phyloP scores from a whole-genome alignment of 2,113 vertebrate genomes.

The Chlorodrepanis virens region DNA sequence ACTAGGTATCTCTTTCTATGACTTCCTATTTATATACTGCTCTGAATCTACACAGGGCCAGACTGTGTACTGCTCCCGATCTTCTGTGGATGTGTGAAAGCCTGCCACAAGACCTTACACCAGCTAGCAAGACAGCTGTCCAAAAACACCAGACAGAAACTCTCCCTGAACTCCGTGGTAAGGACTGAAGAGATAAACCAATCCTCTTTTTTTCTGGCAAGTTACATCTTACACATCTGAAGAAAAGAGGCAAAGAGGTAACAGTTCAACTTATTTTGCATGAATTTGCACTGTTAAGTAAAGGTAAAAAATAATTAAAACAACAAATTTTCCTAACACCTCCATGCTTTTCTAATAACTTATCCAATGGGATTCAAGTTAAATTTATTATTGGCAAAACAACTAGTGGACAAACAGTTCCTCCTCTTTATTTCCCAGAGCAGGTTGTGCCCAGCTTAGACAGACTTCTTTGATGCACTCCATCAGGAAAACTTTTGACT shows the following conservation, averaged over 20 bases:
- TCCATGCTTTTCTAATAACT: neutral
- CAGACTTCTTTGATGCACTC: neutral
- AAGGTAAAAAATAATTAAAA: neutral
- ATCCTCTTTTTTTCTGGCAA: neutral
- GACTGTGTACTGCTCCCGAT: neutral
- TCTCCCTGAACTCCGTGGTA: neutral
- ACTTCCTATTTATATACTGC: neutral
- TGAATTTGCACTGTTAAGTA: neutral
- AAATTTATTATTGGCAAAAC: neutral
- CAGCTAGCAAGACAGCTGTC: conserved; percentile 12
- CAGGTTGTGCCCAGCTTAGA: neutral
- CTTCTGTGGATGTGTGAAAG: conserved; percentile 4
- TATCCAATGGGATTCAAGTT: neutral
- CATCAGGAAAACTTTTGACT: neutral
- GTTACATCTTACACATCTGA: neutral
- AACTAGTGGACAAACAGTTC: neutral
- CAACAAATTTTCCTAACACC: neutral
- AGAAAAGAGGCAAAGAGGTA: neutral
- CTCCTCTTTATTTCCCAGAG: neutral
- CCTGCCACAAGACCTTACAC: neutral
- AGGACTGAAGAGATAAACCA: neutral
- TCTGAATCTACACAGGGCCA: neutral
- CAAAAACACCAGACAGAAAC: neutral
- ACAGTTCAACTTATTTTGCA: neutral
- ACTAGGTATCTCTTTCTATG: neutral